phyloP scores from a whole-genome alignment of 2,113 vertebrate species.

The Oryzias javanicus region DNA sequence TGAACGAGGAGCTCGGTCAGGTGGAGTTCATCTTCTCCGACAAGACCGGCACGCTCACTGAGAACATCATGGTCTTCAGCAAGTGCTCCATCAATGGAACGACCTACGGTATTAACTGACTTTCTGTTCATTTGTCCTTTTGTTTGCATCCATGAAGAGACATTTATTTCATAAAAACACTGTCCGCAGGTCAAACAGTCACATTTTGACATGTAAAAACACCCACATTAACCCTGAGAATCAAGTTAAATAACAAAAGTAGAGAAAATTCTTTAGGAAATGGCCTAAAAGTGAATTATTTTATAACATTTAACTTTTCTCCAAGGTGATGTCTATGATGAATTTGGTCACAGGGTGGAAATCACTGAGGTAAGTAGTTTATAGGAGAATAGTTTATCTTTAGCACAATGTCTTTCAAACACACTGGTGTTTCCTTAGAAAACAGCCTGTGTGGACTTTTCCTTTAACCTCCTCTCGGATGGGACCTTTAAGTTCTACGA shows the following conservation, averaged over 20 bases:
- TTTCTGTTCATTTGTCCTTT: not conserved
- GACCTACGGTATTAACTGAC: constrained; percentile 77
- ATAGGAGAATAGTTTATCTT: not conserved
- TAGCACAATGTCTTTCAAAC: not conserved
- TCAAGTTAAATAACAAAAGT: not conserved
- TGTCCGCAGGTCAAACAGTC: not conserved
- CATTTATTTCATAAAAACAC: no score
- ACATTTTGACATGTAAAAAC: not conserved
- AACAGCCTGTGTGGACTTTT: constrained; percentile 78
- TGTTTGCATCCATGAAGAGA: no score
- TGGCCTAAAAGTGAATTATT: not conserved
- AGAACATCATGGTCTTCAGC: constrained; percentile 94
- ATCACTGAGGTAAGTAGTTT: constrained; percentile 72
- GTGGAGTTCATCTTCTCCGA: constrained; percentile 93
- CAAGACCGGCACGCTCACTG: constrained; percentile 91
- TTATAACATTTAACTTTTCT: constrained; percentile 20
- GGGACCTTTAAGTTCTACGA: constrained; percentile 85
- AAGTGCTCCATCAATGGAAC: constrained; percentile 86
- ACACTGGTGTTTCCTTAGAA: constrained; percentile 56
- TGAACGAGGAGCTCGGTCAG: constrained; percentile 88
- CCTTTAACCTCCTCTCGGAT: constrained; percentile 84
- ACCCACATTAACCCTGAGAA: not conserved
- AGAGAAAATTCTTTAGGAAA: no score
- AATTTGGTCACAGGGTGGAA: constrained; percentile 73
- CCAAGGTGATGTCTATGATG: constrained; percentile 78